A percentile compares a stretch with the other conserved stretches of the same genome.
These are phyloP conservation scores for Amorpha juglandis DNA, from an alignment of 2,888 invertebrate species.

Conservation along the genomic window DNA sequence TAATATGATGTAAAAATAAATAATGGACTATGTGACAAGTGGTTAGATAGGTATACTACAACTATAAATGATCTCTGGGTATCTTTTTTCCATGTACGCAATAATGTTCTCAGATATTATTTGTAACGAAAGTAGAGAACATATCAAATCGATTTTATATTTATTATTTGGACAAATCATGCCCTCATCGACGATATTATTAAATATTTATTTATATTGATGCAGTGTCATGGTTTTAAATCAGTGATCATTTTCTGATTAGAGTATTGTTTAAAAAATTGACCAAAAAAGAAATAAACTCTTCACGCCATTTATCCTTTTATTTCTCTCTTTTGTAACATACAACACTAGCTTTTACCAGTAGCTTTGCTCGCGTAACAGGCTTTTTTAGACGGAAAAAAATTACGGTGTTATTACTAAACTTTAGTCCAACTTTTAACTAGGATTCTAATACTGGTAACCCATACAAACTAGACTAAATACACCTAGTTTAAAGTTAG, in stretches of 20 bases:
- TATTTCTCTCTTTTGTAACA: constrained; percentile 1
- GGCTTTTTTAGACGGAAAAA: too few species aligned
- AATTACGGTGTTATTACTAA: too few species aligned
- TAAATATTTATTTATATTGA: constrained; percentile 35
- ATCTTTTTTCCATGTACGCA: constrained; percentile 34
- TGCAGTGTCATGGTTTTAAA: constrained; percentile 42
- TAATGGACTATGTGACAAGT: neutral
- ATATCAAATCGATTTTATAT: constrained; percentile 47
- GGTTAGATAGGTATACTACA: neutral
- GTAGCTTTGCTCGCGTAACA: too few species aligned
- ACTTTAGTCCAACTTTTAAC: too few species aligned
- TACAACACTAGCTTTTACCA: too few species aligned
- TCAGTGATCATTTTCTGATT: constrained; percentile 49
- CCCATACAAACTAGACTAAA: too few species aligned
- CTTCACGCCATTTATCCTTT: constrained; percentile 67
- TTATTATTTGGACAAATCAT: constrained; percentile 44
- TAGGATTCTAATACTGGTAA: too few species aligned
- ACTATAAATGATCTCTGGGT: neutral
- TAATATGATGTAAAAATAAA: neutral
- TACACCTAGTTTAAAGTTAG: too few species aligned
- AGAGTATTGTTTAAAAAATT: constrained; percentile 65
- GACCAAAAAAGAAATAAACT: constrained; percentile 78
- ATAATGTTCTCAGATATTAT: constrained; percentile 29
- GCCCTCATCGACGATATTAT: constrained; percentile 5
- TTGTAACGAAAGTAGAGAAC: constrained; percentile 21